These are phyloP conservation scores for Pseudocheirus occidentalis DNA, from an alignment of 2,797 vertebrate species.

Conservation along the genomic window DNA sequence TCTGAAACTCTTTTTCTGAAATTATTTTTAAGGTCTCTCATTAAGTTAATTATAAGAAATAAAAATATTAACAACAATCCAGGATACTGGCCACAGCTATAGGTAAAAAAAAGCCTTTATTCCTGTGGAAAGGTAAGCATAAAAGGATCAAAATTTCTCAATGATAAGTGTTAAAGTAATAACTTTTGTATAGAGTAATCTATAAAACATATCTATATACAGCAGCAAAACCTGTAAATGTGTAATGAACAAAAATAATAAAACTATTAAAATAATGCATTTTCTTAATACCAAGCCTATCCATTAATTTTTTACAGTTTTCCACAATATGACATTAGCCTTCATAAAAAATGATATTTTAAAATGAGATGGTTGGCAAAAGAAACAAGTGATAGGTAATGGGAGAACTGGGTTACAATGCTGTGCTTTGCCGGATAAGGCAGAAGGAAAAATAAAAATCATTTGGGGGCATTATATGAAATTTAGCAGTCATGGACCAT, in stretches of 20 bases:
- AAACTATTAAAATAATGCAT: constrained; percentile 82
- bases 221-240: constrained; percentile 78
- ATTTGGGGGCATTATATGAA: constrained; percentile 77
- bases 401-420: constrained; percentile 72
- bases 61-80: constrained; percentile 61
- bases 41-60: constrained; percentile 30
- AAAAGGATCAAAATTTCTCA: constrained; percentile 82
- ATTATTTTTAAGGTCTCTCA: constrained; percentile 43
- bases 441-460: constrained; percentile 79
- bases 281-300: constrained; percentile 81
- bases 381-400: constrained; percentile 81
- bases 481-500: constrained; percentile 77
- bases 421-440: constrained; percentile 64
- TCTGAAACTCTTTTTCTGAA: constrained; percentile 53
- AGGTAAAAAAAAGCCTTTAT: constrained; percentile 62
- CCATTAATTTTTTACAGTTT: constrained; percentile 84
- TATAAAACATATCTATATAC: constrained; percentile 77
- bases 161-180: constrained; percentile 82
- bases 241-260: constrained; percentile 81
- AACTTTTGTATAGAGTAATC: constrained; percentile 80
- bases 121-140: constrained; percentile 72
- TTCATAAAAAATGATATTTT: constrained; percentile 85
- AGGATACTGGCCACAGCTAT: constrained; percentile 41
- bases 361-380: constrained; percentile 83
- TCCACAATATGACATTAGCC: constrained; percentile 82